Conservation (phyloP, 2,113 vertebrate species). For the Saguinus imperator region DNA sequence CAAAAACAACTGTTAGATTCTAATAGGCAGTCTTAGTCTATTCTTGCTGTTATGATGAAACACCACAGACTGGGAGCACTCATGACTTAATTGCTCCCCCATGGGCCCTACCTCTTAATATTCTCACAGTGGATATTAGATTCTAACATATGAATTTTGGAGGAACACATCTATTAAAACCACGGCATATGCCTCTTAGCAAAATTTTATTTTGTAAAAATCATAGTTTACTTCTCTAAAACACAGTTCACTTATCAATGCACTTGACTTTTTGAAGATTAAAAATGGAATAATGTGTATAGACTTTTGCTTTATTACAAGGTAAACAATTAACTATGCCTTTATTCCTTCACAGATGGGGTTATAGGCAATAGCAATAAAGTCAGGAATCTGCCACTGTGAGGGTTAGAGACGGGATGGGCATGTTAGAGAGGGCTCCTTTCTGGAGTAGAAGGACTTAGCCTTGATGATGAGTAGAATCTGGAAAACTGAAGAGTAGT, state of each 20-base stretch:
- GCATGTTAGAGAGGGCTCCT: not conserved
- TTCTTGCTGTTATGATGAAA: not conserved
- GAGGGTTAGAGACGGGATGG: not conserved
- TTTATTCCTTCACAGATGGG: not conserved
- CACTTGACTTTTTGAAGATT: not conserved
- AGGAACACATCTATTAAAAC: not conserved
- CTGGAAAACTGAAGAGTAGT: not conserved
- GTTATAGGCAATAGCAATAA: not conserved
- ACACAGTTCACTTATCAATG: not conserved
- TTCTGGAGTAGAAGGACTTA: not conserved
- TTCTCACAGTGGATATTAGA: not conserved
- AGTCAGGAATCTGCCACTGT: not conserved
- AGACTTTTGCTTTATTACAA: not conserved
- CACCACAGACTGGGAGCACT: not conserved
- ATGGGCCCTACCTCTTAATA: not conserved
- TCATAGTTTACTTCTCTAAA: not conserved
- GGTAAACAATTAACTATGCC: not conserved
- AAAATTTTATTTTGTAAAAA: not conserved
- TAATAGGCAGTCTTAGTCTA: not conserved
- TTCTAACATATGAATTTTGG: not conserved
- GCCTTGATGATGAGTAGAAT: not conserved
- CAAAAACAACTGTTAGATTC: not conserved
- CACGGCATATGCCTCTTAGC: not conserved
- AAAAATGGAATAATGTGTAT: not conserved
- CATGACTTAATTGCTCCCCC: not conserved